A percentile compares a stretch with the other conserved stretches of the same genome.
Conservation (phyloP, 2,888 invertebrate species). For the Exephanes ischioxanthus region DNA sequence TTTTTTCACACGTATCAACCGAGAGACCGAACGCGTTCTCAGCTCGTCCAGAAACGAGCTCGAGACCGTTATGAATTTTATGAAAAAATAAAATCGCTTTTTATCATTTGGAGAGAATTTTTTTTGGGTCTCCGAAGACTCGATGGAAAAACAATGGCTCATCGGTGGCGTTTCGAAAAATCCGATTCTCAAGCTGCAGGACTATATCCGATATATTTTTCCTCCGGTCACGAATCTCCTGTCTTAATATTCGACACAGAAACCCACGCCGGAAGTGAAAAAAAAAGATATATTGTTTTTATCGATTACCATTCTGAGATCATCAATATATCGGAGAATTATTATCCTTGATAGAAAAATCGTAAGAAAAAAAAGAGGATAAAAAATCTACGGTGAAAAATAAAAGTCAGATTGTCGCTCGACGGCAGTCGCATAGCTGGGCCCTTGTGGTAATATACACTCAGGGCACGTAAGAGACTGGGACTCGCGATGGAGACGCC, state of each 20-base stretch:
- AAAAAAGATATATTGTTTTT: neutral
- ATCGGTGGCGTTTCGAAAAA: too few relatives aligned
- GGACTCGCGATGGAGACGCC: constrained; percentile 47
- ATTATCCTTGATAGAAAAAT: neutral
- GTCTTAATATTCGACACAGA: too few relatives aligned
- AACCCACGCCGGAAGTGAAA: too few relatives aligned
- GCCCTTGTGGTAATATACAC: constrained; percentile 66
- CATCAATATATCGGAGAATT: neutral
- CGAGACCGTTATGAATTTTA: constrained; percentile 16
- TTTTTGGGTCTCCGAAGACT: neutral
- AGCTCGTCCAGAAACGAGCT: neutral
- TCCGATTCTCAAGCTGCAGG: too few relatives aligned
- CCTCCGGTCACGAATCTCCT: too few relatives aligned
- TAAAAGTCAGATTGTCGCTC: constrained; percentile 47
- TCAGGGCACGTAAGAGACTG: constrained; percentile 65
- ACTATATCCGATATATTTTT: too few relatives aligned
- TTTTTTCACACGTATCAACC: constrained; percentile 47
- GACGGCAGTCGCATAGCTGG: constrained; percentile 28
- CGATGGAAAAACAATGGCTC: too few relatives aligned
- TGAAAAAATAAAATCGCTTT: neutral
- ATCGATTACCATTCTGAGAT: neutral
- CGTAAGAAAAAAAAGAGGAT: neutral
- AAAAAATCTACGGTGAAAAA: constrained; percentile 11
- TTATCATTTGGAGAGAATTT: neutral
- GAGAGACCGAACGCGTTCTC: constrained; percentile 44